These are phyloP conservation scores for Hippoglossus hippoglossus DNA, from an alignment of 2,797 vertebrate species.

Conservation along the genomic window DNA sequence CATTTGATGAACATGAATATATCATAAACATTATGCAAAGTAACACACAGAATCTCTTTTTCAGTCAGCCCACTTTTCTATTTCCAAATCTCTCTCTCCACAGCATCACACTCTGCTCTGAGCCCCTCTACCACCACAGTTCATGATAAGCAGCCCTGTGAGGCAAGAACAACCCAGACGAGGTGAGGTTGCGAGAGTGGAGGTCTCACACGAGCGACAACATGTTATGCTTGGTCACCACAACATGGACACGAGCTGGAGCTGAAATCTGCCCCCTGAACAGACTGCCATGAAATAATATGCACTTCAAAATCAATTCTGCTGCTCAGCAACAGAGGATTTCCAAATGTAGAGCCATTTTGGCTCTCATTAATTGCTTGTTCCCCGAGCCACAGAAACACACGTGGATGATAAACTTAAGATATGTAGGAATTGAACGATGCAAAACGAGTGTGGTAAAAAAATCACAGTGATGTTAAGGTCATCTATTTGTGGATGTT, in stretches of 20 bases:
- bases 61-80: constrained; percentile 8
- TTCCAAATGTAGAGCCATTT: constrained; percentile 60
- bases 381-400: constrained; percentile 41
- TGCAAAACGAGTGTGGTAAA: constrained; percentile 5
- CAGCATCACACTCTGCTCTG: constrained; percentile 32
- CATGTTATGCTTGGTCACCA: constrained; percentile 56
- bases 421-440: constrained; percentile 12
- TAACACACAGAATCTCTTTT: constrained; percentile 5
- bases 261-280: constrained; percentile 37
- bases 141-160: constrained; percentile 47
- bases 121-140: constrained; percentile 41
- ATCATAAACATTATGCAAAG: neutral
- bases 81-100: constrained; percentile 32
- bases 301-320: constrained; percentile 71
- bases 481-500: constrained; percentile 22
- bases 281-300: constrained; percentile 60
- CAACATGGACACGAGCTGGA: constrained; percentile 42
- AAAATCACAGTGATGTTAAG: too few species aligned
- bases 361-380: constrained; percentile 56
- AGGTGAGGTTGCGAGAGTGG: constrained; percentile 49
- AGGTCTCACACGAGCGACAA: constrained; percentile 61
- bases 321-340: constrained; percentile 61
- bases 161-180: constrained; percentile 46
- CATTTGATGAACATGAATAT: neutral
- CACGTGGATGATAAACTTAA: constrained; percentile 15